These are phyloP conservation scores for Drosophila setosimentum DNA, from an alignment of 2,888 invertebrate species.

Conservation along the genomic window DNA sequence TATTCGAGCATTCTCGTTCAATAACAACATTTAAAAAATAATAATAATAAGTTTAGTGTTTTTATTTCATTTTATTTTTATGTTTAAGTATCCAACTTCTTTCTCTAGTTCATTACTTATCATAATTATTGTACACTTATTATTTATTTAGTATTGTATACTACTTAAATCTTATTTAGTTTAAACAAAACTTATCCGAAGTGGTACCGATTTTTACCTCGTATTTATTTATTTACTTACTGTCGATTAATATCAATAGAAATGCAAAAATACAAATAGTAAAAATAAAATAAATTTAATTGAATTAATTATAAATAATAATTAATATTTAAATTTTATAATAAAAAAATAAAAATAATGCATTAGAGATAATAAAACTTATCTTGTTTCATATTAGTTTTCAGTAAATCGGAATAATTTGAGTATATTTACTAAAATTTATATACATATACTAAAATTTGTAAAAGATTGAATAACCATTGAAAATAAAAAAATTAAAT, in stretches of 20 bases:
- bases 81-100: not conserved
- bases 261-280: not conserved
- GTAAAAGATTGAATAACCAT: not conserved
- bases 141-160: too few species aligned
- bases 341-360: not conserved
- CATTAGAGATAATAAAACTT: not conserved
- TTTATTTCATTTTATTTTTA: not conserved
- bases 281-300: not conserved
- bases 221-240: not conserved
- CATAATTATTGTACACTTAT: not conserved
- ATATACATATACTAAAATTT: not conserved
- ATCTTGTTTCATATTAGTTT: not conserved
- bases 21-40: too few species aligned
- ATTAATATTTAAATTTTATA: not conserved
- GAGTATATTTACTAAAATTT: not conserved
- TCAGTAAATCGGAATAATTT: not conserved
- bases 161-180: not conserved
- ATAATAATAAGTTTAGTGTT: not conserved
- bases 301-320: too few species aligned
- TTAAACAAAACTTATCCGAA: too few species aligned
- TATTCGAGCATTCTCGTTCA: not conserved
- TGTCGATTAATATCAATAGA: not conserved
- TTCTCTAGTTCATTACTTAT: not conserved
- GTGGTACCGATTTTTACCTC: not conserved
- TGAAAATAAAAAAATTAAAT: not conserved